Evolutionary conservation across 2,797 vertebrate species (phyloP).

Genomic region (Cuniculus paca): DNA sequence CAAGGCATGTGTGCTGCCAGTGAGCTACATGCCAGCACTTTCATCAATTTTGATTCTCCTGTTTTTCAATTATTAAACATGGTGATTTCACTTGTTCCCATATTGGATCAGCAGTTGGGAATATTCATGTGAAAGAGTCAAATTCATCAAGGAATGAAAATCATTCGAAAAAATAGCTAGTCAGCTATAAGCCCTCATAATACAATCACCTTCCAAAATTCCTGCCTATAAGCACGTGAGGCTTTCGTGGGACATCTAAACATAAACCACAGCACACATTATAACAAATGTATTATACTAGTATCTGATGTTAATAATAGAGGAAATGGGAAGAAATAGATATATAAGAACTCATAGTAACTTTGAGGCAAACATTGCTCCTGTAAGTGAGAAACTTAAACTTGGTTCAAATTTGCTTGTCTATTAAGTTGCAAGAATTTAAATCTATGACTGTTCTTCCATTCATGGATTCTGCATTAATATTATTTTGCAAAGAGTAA

Average conservation of each 20-base stretch:
- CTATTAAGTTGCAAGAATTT: background rate
- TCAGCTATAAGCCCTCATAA: background rate
- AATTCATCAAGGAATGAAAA: slow-evolving; percentile 15
- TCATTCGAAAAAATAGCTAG: background rate
- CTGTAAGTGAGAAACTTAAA: background rate
- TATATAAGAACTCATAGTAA: background rate
- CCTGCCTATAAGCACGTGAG: background rate
- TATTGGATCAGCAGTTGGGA: background rate
- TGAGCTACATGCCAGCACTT: background rate
- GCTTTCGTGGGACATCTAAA: background rate
- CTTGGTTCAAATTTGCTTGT: background rate
- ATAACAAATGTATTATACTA: background rate
- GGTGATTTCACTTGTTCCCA: background rate
- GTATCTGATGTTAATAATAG: background rate
- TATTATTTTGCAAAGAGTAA: background rate
- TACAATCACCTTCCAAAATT: background rate
- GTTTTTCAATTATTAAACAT: background rate
- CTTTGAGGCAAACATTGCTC: slow-evolving; percentile 27
- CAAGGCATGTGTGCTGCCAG: background rate
- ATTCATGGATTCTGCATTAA: background rate
- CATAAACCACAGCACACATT: background rate
- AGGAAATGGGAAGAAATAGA: background rate
- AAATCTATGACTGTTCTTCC: background rate
- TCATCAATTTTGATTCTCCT: background rate
- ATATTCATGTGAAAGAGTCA: background rate